A percentile compares a stretch with the other conserved stretches of the same genome.
These are phyloP conservation scores for Solea senegalensis DNA, from an alignment of 2,113 vertebrate genomes.

Conservation along the genomic window DNA sequence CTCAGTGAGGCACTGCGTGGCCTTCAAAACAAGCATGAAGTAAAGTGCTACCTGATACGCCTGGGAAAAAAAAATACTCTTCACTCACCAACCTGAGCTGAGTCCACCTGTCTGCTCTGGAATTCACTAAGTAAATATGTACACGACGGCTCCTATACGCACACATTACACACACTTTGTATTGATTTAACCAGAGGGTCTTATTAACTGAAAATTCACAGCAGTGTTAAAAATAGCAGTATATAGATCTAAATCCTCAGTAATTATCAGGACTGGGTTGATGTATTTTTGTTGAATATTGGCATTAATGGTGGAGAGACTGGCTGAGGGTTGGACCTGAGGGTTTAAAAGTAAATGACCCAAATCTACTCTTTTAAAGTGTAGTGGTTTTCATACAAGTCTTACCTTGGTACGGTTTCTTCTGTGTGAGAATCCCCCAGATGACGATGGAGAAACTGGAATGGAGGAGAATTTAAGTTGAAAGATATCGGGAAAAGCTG, in stretches of 20 bases:
- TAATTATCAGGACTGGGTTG: no score
- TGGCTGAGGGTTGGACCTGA: no score
- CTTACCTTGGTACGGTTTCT: slow-evolving; percentile 96
- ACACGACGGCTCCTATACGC: slow-evolving; percentile 18
- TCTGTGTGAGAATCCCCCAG: slow-evolving; percentile 97
- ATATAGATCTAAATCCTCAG: no score
- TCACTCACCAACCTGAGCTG: slow-evolving; percentile 23
- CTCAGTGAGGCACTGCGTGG: slow-evolving; percentile 4
- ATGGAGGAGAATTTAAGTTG: slow-evolving; percentile 24
- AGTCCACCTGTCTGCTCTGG: slow-evolving; percentile 47
- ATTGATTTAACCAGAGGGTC: not conserved
- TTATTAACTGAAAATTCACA: not conserved
- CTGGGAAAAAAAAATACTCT: slow-evolving; percentile 57
- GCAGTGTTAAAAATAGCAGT: not conserved
- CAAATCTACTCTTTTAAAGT: no score
- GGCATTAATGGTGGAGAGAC: no score
- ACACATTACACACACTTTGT: slow-evolving; percentile 10
- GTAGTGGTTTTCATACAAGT: no score
- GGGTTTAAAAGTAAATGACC: no score
- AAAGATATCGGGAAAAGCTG: not conserved
- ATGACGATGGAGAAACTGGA: slow-evolving; percentile 94
- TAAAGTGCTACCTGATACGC: slow-evolving; percentile 54
- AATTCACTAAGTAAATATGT: slow-evolving; percentile 63
- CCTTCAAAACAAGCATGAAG: slow-evolving; percentile 22
- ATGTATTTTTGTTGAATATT: no score